These are phyloP conservation scores for Crepidodera aurea DNA, from an alignment of 2,888 invertebrate genomes.

Conservation along the genomic window DNA sequence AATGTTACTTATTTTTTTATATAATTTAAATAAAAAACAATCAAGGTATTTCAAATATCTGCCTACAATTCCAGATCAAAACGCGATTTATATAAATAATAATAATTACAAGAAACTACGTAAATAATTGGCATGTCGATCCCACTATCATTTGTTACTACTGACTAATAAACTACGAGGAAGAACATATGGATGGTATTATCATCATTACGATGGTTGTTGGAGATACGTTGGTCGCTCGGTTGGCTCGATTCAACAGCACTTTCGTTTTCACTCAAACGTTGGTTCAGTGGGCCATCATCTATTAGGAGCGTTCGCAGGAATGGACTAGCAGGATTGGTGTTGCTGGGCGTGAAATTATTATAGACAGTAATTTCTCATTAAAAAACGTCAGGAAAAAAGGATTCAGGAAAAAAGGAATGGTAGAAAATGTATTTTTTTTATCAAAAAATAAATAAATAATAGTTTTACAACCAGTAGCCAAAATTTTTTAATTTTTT, in stretches of 20 bases:
- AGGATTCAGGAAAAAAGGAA: no score
- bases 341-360: no score
- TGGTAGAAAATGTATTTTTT: no score
- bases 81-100: conserved; percentile 11
- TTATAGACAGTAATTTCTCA: no score
- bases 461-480: no score
- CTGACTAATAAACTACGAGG: conserved; percentile 13
- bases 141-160: not conserved
- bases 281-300: conserved; percentile 24
- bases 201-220: conserved; percentile 10
- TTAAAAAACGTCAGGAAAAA: no score
- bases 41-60: no score
- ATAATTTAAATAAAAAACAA: no score
- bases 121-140: conserved; percentile 8
- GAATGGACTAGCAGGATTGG: not conserved
- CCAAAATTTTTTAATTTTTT: no score
- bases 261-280: conserved; percentile 25
- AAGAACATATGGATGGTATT: conserved; percentile 9
- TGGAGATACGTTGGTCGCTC: not conserved
- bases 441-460: no score
- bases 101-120: conserved; percentile 7
- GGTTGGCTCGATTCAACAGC: not conserved
- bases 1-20: no score
- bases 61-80: not conserved
- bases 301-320: not conserved